A percentile compares a stretch with the other conserved stretches of the same genome.
Conservation (phyloP, 2,888 invertebrate species). For the Ganaspis brasiliensis region DNA sequence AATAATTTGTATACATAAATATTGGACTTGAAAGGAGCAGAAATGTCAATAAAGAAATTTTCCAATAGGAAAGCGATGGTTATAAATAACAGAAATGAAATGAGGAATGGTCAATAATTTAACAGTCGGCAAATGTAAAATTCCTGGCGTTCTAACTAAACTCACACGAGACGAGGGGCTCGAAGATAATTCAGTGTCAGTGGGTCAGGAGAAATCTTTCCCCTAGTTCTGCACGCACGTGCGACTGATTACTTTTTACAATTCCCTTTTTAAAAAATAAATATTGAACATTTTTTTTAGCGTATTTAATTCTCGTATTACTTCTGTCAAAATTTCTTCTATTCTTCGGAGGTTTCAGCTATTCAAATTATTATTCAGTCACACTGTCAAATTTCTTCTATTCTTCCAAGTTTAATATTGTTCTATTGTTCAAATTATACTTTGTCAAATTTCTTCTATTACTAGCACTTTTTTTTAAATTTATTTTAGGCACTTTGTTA, state of each 20-base stretch:
- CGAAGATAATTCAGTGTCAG: slow-evolving; percentile 77
- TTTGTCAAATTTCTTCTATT: too few relatives aligned
- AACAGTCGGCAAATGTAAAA: slow-evolving; percentile 17
- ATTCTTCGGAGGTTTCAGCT: too few relatives aligned
- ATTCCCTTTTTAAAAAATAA: slow-evolving; percentile 50
- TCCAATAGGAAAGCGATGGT: neutral
- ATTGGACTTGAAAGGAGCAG: neutral
- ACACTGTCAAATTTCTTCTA: too few relatives aligned
- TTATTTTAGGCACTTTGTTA: too few relatives aligned
- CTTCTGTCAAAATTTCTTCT: neutral
- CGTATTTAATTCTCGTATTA: neutral
- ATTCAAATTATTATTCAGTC: neutral
- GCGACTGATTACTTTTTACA: slow-evolving; percentile 39
- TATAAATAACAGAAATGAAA: slow-evolving; percentile 26
- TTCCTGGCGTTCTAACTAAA: slow-evolving; percentile 26
- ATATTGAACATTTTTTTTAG: neutral
- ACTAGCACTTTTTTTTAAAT: too few relatives aligned
- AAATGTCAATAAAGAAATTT: slow-evolving; percentile 12
- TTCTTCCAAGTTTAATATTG: too few relatives aligned
- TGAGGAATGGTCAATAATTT: slow-evolving; percentile 32
- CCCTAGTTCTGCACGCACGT: slow-evolving; percentile 54
- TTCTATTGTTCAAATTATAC: too few relatives aligned
- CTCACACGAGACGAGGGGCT: slow-evolving; percentile 29
- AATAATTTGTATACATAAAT: slow-evolving; percentile 3
- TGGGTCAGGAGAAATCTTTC: slow-evolving; percentile 77